A percentile compares a stretch with the other conserved stretches of the same genome.
Conservation (phyloP, 2,113 vertebrate genomes). For the Naja naja region DNA sequence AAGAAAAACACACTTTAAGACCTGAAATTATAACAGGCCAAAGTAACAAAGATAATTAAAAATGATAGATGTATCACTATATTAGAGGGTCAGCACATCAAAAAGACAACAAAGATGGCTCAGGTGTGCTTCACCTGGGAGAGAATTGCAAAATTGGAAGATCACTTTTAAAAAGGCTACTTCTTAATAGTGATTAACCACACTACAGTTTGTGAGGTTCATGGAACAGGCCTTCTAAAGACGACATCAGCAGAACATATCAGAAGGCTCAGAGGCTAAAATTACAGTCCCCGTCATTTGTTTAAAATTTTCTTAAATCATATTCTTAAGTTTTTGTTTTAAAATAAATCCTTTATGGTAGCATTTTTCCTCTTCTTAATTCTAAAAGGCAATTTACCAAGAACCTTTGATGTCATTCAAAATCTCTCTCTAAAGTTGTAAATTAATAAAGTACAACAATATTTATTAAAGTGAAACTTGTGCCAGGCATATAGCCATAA, state of each 20-base stretch:
- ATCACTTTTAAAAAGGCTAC: neutral
- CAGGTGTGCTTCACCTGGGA: neutral
- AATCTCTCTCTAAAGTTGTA: too few relatives aligned
- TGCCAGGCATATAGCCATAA: too few relatives aligned
- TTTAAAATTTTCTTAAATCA: too few relatives aligned
- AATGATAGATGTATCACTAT: neutral
- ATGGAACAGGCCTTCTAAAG: neutral
- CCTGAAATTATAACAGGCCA: neutral
- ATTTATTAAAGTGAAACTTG: too few relatives aligned
- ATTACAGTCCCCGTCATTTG: too few relatives aligned
- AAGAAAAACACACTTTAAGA: neutral
- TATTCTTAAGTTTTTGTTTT: too few relatives aligned
- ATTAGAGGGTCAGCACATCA: neutral
- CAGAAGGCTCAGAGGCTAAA: neutral
- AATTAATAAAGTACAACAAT: too few relatives aligned
- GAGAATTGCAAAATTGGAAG: neutral
- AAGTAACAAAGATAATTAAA: neutral
- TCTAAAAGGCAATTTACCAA: too few relatives aligned
- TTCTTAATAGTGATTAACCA: neutral
- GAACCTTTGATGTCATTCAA: too few relatives aligned
- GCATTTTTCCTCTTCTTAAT: too few relatives aligned
- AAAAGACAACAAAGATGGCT: neutral
- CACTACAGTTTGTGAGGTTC: neutral
- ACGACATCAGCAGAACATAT: neutral
- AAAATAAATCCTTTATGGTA: too few relatives aligned